Evolutionary conservation across 2,113 vertebrate species (phyloP).

Genomic region (Forbesichthys agassizii): DNA sequence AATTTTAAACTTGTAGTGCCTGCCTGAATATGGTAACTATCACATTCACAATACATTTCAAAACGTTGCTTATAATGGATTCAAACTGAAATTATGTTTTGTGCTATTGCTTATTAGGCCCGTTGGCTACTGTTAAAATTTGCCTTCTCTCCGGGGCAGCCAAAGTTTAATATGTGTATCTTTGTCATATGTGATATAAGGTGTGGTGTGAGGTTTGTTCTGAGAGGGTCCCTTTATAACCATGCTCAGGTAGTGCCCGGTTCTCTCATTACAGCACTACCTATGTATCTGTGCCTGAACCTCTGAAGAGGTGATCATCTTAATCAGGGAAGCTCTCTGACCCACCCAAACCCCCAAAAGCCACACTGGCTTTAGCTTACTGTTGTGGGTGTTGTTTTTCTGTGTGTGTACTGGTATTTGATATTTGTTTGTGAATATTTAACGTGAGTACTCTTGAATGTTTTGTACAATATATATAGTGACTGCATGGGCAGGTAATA

Average conservation of each 20-base stretch:
- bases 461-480: slow-evolving; percentile 63
- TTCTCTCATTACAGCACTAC: slow-evolving; percentile 32
- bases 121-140: neutral
- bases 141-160: slow-evolving; percentile 5
- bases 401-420: slow-evolving; percentile 8
- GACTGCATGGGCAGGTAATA: slow-evolving; percentile 38
- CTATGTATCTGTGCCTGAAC: slow-evolving; percentile 63
- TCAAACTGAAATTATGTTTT: neutral
- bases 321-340: slow-evolving; percentile 48
- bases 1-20: slow-evolving; percentile 37
- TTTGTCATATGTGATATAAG: neutral
- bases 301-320: slow-evolving; percentile 32
- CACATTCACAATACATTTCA: slow-evolving; percentile 34
- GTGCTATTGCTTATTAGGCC: neutral
- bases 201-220: neutral
- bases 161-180: neutral
- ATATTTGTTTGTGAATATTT: slow-evolving; percentile 43
- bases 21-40: slow-evolving; percentile 35
- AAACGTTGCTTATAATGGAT: slow-evolving; percentile 2
- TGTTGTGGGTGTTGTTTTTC: slow-evolving; percentile 39
- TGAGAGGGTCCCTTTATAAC: neutral
- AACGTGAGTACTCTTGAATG: slow-evolving; percentile 48
- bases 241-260: slow-evolving; percentile 6
- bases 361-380: slow-evolving; percentile 2
- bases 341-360: slow-evolving; percentile 9